Conservation (phyloP, 2,888 invertebrate species). For the Galerucella calmariensis region DNA sequence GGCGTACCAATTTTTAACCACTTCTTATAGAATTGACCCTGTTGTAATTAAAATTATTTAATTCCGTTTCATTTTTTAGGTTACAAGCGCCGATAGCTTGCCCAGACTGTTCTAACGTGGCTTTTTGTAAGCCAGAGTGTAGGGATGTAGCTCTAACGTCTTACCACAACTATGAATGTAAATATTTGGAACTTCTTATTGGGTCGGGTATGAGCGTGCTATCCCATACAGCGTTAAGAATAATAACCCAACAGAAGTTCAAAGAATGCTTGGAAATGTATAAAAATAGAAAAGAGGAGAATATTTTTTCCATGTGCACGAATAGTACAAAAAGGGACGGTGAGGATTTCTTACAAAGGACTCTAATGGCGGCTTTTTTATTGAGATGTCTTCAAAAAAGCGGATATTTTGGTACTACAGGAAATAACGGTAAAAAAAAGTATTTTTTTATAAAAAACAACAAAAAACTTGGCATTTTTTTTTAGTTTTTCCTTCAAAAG, state of each 20-base stretch:
- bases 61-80: slow-evolving; percentile 57
- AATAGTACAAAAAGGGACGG: slow-evolving; percentile 72
- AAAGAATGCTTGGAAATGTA: slow-evolving; percentile 66
- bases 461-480: slow-evolving; percentile 7
- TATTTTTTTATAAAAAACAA: slow-evolving; percentile 13
- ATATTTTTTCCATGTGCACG: slow-evolving; percentile 74
- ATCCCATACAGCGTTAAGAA: slow-evolving; percentile 78
- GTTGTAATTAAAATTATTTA: background rate
- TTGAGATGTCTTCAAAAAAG: slow-evolving; percentile 76
- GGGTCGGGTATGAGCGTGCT: slow-evolving; percentile 84
- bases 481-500: slow-evolving; percentile 63
- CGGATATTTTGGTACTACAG: slow-evolving; percentile 69
- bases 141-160: slow-evolving; percentile 72
- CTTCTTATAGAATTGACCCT: too few species aligned
- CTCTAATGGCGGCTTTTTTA: slow-evolving; percentile 82
- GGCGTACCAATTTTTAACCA: too few species aligned
- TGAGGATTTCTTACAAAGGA: slow-evolving; percentile 79
- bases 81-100: slow-evolving; percentile 77
- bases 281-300: slow-evolving; percentile 65
- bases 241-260: slow-evolving; percentile 77
- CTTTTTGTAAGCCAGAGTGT: slow-evolving; percentile 78
- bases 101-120: slow-evolving; percentile 78
- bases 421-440: slow-evolving; percentile 45
- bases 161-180: slow-evolving; percentile 83
- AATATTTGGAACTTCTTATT: slow-evolving; percentile 77